Evolutionary conservation across 2,888 invertebrate genomes (phyloP).

Genomic region (Lampropteryx suffumata): DNA sequence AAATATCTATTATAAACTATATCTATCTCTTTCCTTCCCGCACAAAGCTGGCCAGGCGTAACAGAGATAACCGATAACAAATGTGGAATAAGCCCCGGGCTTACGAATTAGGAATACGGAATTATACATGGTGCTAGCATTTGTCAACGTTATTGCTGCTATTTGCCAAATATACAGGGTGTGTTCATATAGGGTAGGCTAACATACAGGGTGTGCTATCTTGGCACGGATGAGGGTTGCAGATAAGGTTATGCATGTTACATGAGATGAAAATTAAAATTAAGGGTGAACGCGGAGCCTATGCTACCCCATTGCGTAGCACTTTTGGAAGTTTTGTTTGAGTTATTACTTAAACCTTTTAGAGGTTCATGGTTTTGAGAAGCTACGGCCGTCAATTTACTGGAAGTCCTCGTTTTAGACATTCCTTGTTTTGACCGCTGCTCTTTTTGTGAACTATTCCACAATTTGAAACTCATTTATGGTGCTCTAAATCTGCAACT

Average conservation of each 20-base stretch:
- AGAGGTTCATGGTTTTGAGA: too few species aligned
- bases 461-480: too few species aligned
- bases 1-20: conserved; percentile 30
- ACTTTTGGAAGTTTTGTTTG: not conserved
- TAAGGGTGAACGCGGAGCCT: conserved; percentile 2
- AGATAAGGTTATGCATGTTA: conserved; percentile 15
- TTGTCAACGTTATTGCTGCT: conserved; percentile 33
- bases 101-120: conserved; percentile 27
- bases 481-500: too few species aligned
- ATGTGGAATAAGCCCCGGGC: conserved; percentile 11
- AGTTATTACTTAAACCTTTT: too few species aligned
- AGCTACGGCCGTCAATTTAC: too few species aligned
- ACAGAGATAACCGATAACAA: conserved; percentile 22
- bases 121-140: conserved; percentile 31
- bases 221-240: conserved; percentile 13
- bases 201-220: conserved; percentile 4
- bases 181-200: not conserved
- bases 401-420: too few species aligned
- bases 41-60: not conserved
- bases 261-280: conserved; percentile 8
- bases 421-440: too few species aligned
- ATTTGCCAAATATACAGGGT: conserved; percentile 30
- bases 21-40: conserved; percentile 10
- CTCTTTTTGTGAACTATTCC: too few species aligned
- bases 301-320: conserved; percentile 3